Evolutionary conservation across 2,797 vertebrate species (phyloP).

Genomic region (Peromyscus melanophrys): DNA sequence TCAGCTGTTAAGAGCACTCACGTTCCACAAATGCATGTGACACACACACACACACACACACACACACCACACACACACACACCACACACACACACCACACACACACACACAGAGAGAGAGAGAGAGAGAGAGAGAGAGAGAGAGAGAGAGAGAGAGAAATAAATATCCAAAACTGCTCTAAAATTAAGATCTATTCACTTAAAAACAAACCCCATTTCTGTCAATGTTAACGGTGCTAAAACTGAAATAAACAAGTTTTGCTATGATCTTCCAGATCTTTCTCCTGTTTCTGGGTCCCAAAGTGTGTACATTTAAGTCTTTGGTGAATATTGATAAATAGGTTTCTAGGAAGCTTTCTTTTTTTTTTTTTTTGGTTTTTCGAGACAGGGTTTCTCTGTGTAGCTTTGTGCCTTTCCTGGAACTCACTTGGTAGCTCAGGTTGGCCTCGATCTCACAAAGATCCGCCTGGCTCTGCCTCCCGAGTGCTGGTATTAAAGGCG

Average conservation of each 20-base stretch:
- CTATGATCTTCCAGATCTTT: constrained; percentile 7
- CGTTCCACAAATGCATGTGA: background rate
- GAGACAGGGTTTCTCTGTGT: too few species aligned
- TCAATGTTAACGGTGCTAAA: constrained; percentile 47
- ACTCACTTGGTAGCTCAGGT: too few species aligned
- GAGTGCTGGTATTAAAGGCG: too few species aligned
- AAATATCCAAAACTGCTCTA: background rate
- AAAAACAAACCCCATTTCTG: constrained; percentile 2
- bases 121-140: too few species aligned
- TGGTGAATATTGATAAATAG: constrained; percentile 46
- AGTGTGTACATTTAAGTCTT: constrained; percentile 39
- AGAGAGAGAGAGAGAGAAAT: background rate
- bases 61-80: too few species aligned
- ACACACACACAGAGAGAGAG: too few species aligned
- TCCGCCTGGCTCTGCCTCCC: too few species aligned
- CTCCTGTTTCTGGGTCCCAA: constrained; percentile 35
- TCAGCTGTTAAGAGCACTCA: background rate
- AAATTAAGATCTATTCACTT: constrained; percentile 43
- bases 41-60: background rate
- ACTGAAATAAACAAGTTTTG: constrained; percentile 17
- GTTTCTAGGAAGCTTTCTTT: constrained; percentile 17
- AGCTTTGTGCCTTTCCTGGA: too few species aligned
- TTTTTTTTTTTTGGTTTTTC: too few species aligned
- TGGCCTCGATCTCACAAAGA: too few species aligned
- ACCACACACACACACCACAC: background rate